These are phyloP conservation scores for Mesocentrotus franciscanus DNA, from an alignment of 53 echinoderm and acorn worm species.

Conservation along the genomic window DNA sequence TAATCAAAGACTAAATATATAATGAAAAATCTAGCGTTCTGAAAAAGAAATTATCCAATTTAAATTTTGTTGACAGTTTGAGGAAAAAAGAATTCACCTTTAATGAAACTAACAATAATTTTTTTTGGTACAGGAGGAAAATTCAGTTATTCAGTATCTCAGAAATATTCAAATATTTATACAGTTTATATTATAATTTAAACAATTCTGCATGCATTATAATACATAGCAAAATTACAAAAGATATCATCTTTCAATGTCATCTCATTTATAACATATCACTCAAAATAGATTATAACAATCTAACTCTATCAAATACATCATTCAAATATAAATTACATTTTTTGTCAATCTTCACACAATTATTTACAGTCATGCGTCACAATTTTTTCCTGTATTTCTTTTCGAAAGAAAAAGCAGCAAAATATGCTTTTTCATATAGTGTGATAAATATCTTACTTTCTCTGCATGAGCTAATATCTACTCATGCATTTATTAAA, in stretches of 20 bases:
- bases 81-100: not conserved
- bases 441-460: slow-evolving; percentile 11
- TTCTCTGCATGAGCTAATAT: slow-evolving; percentile 1
- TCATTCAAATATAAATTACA: slow-evolving; percentile 66
- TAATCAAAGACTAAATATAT: not conserved
- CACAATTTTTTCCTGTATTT: not conserved
- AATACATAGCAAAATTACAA: slow-evolving; percentile 47
- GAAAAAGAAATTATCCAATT: not conserved
- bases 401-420: slow-evolving; percentile 32
- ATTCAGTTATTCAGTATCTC: slow-evolving; percentile 15
- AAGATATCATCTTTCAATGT: not conserved
- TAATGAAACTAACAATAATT: not conserved
- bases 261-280: slow-evolving; percentile 13
- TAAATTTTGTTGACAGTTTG: not conserved
- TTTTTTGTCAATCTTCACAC: slow-evolving; percentile 41
- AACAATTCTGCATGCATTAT: slow-evolving; percentile 46
- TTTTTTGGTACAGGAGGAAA: slow-evolving; percentile 21
- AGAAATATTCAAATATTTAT: slow-evolving; percentile 53
- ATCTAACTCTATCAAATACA: slow-evolving; percentile 67
- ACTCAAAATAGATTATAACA: slow-evolving; percentile 64
- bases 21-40: not conserved
- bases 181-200: slow-evolving; percentile 30
- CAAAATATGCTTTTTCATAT: not conserved
- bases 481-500: slow-evolving; percentile 43
- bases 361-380: slow-evolving; percentile 68